Conservation (phyloP, 1,140 invertebrate species). For the Stratiolaelaps scimitus region DNA sequence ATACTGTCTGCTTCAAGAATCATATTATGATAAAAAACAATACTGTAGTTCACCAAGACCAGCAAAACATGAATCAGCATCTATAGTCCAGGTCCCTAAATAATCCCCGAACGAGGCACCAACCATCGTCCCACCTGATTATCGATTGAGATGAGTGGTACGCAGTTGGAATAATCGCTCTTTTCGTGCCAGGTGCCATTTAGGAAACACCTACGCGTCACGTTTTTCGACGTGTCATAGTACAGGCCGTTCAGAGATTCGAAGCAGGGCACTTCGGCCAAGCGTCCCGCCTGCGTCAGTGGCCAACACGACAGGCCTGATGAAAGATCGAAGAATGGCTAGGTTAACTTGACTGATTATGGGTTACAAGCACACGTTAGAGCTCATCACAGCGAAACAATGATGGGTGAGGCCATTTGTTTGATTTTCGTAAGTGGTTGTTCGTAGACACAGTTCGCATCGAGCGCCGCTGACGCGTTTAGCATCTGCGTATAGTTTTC, state of each 20-base stretch:
- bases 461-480: too few relatives aligned
- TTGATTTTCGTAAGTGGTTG: too few relatives aligned
- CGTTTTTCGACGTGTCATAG: slow-evolving; percentile 63
- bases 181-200: slow-evolving; percentile 57
- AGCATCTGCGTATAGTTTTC: too few relatives aligned
- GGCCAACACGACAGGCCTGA: slow-evolving; percentile 58
- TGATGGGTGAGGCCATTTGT: too few relatives aligned
- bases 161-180: slow-evolving; percentile 54
- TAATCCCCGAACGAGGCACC: not conserved
- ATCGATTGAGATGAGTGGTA: slow-evolving; percentile 34
- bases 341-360: too few relatives aligned
- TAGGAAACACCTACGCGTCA: slow-evolving; percentile 51
- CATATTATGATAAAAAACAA: too few relatives aligned
- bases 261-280: slow-evolving; percentile 56
- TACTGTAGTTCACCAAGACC: too few relatives aligned
- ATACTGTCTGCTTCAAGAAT: not conserved
- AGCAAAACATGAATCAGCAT: slow-evolving; percentile 3
- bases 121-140: slow-evolving; percentile 31
- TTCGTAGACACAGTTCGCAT: too few relatives aligned
- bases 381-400: too few relatives aligned
- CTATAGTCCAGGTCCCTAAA: slow-evolving; percentile 11
- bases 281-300: slow-evolving; percentile 49
- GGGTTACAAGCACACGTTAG: too few relatives aligned
- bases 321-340: too few relatives aligned
- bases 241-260: slow-evolving; percentile 58